These are phyloP conservation scores for Melanotaenia nigrans DNA, from an alignment of 2,797 vertebrate genomes.

Conservation along the genomic window DNA sequence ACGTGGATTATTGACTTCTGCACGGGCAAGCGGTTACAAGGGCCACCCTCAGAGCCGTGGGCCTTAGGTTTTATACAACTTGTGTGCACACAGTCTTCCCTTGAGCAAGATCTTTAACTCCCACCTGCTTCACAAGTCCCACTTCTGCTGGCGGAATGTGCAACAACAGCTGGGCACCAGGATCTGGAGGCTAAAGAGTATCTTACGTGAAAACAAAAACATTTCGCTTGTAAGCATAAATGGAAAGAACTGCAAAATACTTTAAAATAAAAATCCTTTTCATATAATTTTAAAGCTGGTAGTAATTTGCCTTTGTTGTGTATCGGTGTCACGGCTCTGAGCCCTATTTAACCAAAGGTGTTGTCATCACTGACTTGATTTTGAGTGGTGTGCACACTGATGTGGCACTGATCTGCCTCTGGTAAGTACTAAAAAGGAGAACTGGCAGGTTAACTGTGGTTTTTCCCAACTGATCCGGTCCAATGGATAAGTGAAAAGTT, in stretches of 20 bases:
- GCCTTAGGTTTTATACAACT: not conserved
- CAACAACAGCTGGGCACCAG: not conserved
- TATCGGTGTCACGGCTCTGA: no score
- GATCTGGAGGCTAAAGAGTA: not conserved
- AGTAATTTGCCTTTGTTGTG: not conserved
- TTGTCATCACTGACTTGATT: not conserved
- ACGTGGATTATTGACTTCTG: conserved; percentile 25
- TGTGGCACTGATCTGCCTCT: not conserved
- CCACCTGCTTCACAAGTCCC: not conserved
- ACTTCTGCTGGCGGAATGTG: not conserved
- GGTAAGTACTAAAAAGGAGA: not conserved
- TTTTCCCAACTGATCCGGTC: no score
- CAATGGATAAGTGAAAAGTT: no score
- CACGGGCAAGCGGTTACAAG: not conserved
- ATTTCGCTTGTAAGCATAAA: not conserved
- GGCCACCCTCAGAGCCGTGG: not conserved
- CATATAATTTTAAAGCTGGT: not conserved
- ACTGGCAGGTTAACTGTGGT: not conserved
- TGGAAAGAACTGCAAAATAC: not conserved
- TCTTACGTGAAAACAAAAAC: not conserved
- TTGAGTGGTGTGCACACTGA: not conserved
- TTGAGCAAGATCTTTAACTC: not conserved
- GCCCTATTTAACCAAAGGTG: no score
- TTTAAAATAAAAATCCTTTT: not conserved
- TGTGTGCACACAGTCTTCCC: not conserved